Percentiles rank a stretch among this genome's conserved stretches.
phyloP scores from a whole-genome alignment of 2,797 vertebrate species.

The Acipenser ruthenus region DNA sequence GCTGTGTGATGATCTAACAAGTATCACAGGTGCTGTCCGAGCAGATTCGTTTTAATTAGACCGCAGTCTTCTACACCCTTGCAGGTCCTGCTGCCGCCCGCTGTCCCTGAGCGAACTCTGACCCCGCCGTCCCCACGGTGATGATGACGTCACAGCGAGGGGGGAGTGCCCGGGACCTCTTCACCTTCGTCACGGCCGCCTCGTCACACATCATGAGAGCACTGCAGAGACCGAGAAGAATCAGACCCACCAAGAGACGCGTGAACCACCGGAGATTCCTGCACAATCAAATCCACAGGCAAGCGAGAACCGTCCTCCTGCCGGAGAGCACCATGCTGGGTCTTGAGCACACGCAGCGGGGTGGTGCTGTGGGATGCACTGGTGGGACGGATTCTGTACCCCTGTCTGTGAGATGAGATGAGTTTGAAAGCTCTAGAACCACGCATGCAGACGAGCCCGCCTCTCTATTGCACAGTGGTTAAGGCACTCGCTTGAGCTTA shows the following conservation, averaged over 20 bases:
- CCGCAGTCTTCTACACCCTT: background rate
- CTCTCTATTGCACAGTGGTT: no score
- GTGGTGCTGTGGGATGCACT: background rate
- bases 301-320: conserved; percentile 12
- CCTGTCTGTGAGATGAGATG: no score
- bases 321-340: background rate
- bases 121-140: conserved; percentile 30
- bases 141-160: conserved; percentile 38
- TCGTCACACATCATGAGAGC: conserved; percentile 74
- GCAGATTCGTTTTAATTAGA: background rate
- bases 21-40: background rate
- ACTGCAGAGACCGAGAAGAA: conserved; percentile 65
- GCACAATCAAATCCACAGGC: conserved; percentile 85
- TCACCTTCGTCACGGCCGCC: conserved; percentile 76
- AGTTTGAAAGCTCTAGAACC: no score
- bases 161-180: conserved; percentile 67
- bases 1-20: background rate
- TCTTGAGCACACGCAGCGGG: no score
- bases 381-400: background rate
- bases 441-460: no score
- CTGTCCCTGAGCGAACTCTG: conserved; percentile 39
- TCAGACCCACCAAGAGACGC: conserved; percentile 65
- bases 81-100: conserved; percentile 48
- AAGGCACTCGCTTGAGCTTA: no score
- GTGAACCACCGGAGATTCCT: conserved; percentile 83